phyloP scores from a whole-genome alignment of 1,140 invertebrate genomes.

The Leptinotarsa defecta region DNA sequence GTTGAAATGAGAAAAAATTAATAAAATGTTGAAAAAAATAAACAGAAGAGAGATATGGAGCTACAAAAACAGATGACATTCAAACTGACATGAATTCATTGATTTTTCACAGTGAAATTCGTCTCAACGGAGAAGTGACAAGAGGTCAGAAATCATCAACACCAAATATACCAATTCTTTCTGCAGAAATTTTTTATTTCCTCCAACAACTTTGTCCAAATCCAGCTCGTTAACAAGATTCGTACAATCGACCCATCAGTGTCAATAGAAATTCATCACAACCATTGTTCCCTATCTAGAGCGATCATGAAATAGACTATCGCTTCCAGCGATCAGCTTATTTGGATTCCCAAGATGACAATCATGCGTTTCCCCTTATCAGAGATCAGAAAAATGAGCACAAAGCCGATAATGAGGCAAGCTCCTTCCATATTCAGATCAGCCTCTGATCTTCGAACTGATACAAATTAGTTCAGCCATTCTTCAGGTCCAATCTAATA shows the following conservation, averaged over 20 bases:
- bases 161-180: too few species aligned
- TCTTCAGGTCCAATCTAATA: slow-evolving; percentile 1
- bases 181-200: too few species aligned
- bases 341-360: background rate
- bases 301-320: background rate
- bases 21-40: too few species aligned
- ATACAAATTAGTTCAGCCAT: background rate
- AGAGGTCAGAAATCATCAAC: too few species aligned
- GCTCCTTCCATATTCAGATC: background rate
- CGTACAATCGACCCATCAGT: background rate
- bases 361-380: background rate
- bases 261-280: background rate
- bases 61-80: too few species aligned
- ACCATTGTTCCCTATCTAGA: background rate
- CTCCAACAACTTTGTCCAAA: background rate
- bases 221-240: background rate
- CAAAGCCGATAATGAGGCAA: background rate
- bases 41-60: too few species aligned
- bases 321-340: background rate
- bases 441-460: background rate
- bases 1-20: too few species aligned
- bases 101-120: too few species aligned
- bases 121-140: too few species aligned
- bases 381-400: slow-evolving; percentile 1
- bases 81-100: too few species aligned